Base-by-base conservation (phyloP, 2,113 vertebrate species). In the Aldabrachelys gigantea region DNA sequence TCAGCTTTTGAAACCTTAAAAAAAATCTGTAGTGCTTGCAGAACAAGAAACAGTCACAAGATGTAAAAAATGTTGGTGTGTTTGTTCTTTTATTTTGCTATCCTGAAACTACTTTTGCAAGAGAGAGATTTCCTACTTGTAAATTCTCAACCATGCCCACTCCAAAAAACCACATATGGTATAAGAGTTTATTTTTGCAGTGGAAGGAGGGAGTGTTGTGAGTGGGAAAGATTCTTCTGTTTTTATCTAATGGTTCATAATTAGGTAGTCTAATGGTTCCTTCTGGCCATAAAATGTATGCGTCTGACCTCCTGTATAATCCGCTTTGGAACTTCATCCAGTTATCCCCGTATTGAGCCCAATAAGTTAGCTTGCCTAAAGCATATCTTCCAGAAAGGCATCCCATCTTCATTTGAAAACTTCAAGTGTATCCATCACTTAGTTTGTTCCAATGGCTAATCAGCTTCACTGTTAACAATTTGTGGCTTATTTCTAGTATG, bases 351-450 rank as follows among this genome's bases (percentile, higher is more conserved):
- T 59, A 29, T 12, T 29, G 57, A 62, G 57, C 57, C 57, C 57
- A 59, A 59, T 59, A 59, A 12, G 27, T 59, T 29, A 27, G 27
- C 29, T 5, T 59, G 57, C 19, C 50, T 79, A 91, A 75, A 4
- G 1, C 6, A 44, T 0, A 0, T 31, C 11, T 52, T 95, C 56
- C n/a, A 88, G 24, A 81, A 91, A 80, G 13, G 1, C 79, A 62
- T 91, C 50, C 65, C 12, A 13, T 53, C 80, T 81, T 35, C 17
- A 35, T 54, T 16, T 25, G 80, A 38, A 53, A 31, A 53, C 52
- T 21, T 38, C 52, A 54, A 24, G 65, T n/a, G 52, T 8, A 53
- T 22, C 10, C 50, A 38, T 12, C 12, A 24, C n/a, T 25, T 84
- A 50, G 62, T 65, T 84, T 50, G 59, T 69, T 52, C 44, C 49